These are phyloP conservation scores for Allophyes oxyacanthae DNA, from an alignment of 2,888 invertebrate genomes.

Conservation along the genomic window DNA sequence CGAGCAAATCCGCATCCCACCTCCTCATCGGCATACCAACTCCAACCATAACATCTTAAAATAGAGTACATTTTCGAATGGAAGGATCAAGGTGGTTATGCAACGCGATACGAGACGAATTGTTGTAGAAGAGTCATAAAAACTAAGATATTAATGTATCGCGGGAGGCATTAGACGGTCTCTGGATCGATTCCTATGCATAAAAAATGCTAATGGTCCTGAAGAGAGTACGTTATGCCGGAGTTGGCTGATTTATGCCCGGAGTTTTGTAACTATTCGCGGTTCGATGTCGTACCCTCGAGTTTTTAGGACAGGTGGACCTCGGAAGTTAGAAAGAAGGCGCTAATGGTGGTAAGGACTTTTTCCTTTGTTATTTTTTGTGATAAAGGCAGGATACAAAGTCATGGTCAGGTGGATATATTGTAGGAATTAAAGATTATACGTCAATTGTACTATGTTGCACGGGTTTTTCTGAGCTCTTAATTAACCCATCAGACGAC, in stretches of 20 bases:
- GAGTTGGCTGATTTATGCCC: slow-evolving; percentile 84
- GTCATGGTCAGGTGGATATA: not conserved
- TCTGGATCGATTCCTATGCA: slow-evolving; percentile 88
- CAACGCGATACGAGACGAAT: slow-evolving; percentile 70
- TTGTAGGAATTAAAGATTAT: too few species aligned
- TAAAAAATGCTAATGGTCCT: slow-evolving; percentile 89
- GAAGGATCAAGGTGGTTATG: slow-evolving; percentile 60
- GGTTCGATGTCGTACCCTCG: slow-evolving; percentile 70
- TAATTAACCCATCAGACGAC: too few species aligned
- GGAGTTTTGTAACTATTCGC: slow-evolving; percentile 73
- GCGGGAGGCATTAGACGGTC: slow-evolving; percentile 88
- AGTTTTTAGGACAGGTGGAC: slow-evolving; percentile 73
- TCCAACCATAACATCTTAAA: slow-evolving; percentile 13
- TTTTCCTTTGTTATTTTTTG: slow-evolving; percentile 45
- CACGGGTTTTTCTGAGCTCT: too few species aligned
- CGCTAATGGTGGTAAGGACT: slow-evolving; percentile 45
- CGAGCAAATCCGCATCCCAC: slow-evolving; percentile 48
- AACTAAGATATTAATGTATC: slow-evolving; percentile 90
- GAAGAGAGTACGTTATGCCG: slow-evolving; percentile 78
- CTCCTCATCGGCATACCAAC: slow-evolving; percentile 15
- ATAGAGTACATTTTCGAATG: slow-evolving; percentile 22
- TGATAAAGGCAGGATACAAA: not conserved
- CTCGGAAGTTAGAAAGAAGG: slow-evolving; percentile 34
- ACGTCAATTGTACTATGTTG: too few species aligned
- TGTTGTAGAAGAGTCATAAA: slow-evolving; percentile 88